phyloP scores from a whole-genome alignment of 2,888 invertebrate genomes.

The Mimachlamys varia region DNA sequence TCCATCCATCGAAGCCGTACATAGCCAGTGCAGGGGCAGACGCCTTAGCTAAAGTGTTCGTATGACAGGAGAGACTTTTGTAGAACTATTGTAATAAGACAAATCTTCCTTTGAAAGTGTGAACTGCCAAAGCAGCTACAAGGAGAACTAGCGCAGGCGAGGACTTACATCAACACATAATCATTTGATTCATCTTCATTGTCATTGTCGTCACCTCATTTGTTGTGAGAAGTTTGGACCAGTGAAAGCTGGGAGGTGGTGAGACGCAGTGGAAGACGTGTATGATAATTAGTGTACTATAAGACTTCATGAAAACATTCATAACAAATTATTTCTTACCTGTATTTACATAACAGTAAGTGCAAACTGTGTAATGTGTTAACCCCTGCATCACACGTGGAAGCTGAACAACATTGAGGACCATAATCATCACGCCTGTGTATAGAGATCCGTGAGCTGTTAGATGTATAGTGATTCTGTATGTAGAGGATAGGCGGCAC shows the following conservation, averaged over 20 bases:
- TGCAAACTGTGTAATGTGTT: slow-evolving; percentile 5
- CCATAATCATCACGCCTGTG: slow-evolving; percentile 8
- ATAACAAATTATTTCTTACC: slow-evolving; percentile 33
- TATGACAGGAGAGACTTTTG: slow-evolving; percentile 72
- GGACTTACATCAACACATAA: slow-evolving; percentile 16
- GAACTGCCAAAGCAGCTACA: slow-evolving; percentile 30
- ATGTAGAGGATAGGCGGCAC: slow-evolving; percentile 26
- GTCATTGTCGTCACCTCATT: slow-evolving; percentile 27
- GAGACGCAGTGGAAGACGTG: slow-evolving; percentile 5
- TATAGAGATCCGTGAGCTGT: not conserved
- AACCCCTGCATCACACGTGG: not conserved
- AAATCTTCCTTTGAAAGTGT: slow-evolving; percentile 36
- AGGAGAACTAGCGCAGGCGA: slow-evolving; percentile 28
- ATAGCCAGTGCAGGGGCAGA: slow-evolving; percentile 99
- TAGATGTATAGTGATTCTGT: slow-evolving; percentile 14
- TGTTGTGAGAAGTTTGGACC: slow-evolving; percentile 21
- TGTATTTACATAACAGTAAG: slow-evolving; percentile 13
- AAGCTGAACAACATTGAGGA: slow-evolving; percentile 33
- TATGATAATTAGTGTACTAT: slow-evolving; percentile 36
- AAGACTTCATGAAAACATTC: slow-evolving; percentile 36
- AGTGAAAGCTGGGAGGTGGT: slow-evolving; percentile 10
- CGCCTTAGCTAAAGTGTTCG: slow-evolving; percentile 98
- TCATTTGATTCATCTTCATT: slow-evolving; percentile 36
- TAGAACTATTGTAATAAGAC: slow-evolving; percentile 32
- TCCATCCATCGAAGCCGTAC: slow-evolving; percentile 98